phyloP scores from a whole-genome alignment of 2,888 invertebrate species.

The Melanostoma scalare region DNA sequence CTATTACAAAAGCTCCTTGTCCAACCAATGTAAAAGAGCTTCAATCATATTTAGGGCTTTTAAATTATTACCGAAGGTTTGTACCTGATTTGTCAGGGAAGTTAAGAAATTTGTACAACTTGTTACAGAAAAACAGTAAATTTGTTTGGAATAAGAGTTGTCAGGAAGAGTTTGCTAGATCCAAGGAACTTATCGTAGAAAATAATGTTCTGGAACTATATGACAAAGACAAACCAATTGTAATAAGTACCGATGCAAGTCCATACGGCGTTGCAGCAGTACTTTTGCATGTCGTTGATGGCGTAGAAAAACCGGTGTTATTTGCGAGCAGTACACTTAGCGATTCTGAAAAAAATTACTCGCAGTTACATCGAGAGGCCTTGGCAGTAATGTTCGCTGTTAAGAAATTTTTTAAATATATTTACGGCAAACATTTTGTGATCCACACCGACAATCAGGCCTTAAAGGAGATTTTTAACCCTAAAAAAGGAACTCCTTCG shows the following conservation, averaged over 20 bases:
- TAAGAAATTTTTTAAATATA: constrained; percentile 79
- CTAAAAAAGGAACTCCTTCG: constrained; percentile 18
- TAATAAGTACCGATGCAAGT: constrained; percentile 6
- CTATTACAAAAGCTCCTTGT: constrained; percentile 19
- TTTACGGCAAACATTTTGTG: constrained; percentile 76
- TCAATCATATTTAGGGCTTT: constrained; percentile 33
- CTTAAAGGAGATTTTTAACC: constrained; percentile 70
- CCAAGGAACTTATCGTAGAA: constrained; percentile 18
- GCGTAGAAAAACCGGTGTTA: constrained; percentile 9
- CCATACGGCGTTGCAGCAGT: no score
- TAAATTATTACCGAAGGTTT: constrained; percentile 32
- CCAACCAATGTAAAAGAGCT: constrained; percentile 21
- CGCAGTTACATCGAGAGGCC: constrained; percentile 75
- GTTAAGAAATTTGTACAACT: constrained; percentile 3
- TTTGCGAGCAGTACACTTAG: constrained; percentile 27
- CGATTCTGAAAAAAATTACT: constrained; percentile 65
- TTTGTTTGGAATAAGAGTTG: constrained; percentile 19
- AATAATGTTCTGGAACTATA: constrained; percentile 19
- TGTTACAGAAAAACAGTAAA: constrained; percentile 4
- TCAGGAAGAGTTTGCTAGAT: constrained; percentile 25
- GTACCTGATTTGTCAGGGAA: constrained; percentile 33
- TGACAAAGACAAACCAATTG: constrained; percentile 20
- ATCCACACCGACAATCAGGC: constrained; percentile 72
- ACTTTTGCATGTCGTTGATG: no score
- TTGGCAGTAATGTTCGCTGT: constrained; percentile 78